Percentiles rank a stretch among this genome's conserved stretches.
These are phyloP conservation scores for Trachemys scripta DNA, from an alignment of 2,113 vertebrate species.

Conservation along the genomic window DNA sequence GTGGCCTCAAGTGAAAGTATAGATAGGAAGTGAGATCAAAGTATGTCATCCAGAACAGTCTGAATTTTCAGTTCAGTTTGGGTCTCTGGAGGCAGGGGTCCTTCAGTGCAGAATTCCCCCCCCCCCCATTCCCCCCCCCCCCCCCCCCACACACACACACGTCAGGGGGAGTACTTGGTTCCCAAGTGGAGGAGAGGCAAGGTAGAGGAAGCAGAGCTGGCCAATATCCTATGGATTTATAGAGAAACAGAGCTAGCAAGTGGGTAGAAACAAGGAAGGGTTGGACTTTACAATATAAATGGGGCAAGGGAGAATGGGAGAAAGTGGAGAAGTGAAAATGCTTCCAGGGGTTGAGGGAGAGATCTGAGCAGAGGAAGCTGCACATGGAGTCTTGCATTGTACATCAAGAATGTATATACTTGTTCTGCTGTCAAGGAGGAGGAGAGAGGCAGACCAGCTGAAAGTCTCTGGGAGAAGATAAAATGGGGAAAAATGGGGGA, in stretches of 20 bases:
- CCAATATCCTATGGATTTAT: accelerated
- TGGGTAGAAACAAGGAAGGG: background rate
- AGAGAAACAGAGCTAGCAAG: background rate
- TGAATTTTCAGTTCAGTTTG: background rate
- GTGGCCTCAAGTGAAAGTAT: background rate
- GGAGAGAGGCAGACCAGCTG: background rate
- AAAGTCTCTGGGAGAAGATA: background rate
- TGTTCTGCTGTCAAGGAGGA: background rate
- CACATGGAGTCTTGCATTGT: background rate
- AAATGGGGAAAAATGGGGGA: background rate
- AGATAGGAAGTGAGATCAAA: background rate
- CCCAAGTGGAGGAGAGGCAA: background rate
- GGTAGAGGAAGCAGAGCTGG: accelerated
- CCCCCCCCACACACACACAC: background rate
- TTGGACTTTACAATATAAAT: background rate
- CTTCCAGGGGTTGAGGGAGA: background rate
- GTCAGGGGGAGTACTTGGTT: background rate
- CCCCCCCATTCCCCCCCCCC: accelerated
- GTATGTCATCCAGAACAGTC: background rate
- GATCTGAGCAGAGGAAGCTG: background rate
- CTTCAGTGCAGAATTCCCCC: background rate
- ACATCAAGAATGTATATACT: background rate
- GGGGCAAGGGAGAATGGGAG: background rate
- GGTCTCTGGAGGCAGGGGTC: background rate
- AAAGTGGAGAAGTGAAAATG: background rate